A percentile compares a stretch with the other conserved stretches of the same genome.
Conservation (phyloP, 2,797 vertebrate species). For the Myotis planiceps region DNA sequence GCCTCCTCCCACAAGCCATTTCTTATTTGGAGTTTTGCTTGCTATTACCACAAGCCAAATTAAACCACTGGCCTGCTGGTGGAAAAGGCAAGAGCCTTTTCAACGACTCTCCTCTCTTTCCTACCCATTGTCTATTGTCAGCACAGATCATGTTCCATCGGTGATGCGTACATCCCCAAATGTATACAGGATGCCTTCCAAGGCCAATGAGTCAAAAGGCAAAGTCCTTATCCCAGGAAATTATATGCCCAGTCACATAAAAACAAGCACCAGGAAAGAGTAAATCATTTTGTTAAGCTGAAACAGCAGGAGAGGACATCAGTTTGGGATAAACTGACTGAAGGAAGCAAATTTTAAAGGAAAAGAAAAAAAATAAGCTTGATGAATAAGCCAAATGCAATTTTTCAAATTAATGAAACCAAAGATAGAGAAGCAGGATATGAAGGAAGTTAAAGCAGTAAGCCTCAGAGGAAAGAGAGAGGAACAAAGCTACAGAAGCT, state of each 20-base stretch:
- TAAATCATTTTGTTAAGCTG: background rate
- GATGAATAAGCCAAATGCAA: background rate
- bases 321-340: background rate
- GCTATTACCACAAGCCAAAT: conserved; percentile 48
- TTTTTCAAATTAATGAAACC: background rate
- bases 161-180: conserved; percentile 10
- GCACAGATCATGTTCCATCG: background rate
- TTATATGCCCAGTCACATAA: background rate
- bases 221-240: background rate
- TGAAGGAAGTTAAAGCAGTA: background rate
- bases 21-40: conserved; percentile 26
- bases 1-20: background rate
- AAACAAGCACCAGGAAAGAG: background rate
- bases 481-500: background rate
- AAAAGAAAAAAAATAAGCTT: background rate
- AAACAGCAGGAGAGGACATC: conserved; percentile 7
- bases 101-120: background rate
- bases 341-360: background rate
- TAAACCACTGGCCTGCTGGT: conserved; percentile 32
- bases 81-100: background rate
- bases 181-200: background rate
- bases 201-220: background rate
- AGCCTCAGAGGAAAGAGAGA: background rate
- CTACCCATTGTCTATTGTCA: background rate
- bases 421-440: background rate